phyloP scores from a whole-genome alignment of 2,797 vertebrate species.

The Australoheros facetus region DNA sequence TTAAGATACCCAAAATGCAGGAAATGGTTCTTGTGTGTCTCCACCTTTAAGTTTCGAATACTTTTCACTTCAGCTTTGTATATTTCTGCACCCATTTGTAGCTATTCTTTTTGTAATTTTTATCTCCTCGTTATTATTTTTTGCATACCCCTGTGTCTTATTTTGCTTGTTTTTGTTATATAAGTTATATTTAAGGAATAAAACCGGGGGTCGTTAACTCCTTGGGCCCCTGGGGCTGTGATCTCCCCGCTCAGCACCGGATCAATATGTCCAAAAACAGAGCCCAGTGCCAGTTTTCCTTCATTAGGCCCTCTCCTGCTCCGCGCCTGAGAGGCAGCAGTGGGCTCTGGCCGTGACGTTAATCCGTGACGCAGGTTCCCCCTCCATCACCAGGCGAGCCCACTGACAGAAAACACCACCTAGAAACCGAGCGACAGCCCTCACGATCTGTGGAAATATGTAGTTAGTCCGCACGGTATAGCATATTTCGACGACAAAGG shows the following conservation, averaged over 20 bases:
- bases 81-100: background rate
- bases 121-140: background rate
- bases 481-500: constrained; percentile 44
- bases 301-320: background rate
- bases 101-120: background rate
- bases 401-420: constrained; percentile 63
- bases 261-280: constrained; percentile 23
- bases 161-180: background rate
- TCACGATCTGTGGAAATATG: constrained; percentile 70
- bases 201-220: background rate
- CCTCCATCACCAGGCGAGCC: constrained; percentile 70
- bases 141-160: background rate
- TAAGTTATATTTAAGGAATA: background rate
- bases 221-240: background rate
- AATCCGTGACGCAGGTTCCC: constrained; percentile 66
- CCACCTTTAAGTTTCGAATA: no score
- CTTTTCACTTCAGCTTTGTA: no score
- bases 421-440: constrained; percentile 34
- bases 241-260: background rate
- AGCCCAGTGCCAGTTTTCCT: background rate
- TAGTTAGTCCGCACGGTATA: constrained; percentile 47
- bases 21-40: no score
- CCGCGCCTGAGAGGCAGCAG: constrained; percentile 13
- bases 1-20: background rate
- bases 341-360: constrained; percentile 61